Percentiles rank a stretch among this genome's conserved stretches.
Conservation (phyloP, 1,140 invertebrate genomes). For the Zaprionus africanus region DNA sequence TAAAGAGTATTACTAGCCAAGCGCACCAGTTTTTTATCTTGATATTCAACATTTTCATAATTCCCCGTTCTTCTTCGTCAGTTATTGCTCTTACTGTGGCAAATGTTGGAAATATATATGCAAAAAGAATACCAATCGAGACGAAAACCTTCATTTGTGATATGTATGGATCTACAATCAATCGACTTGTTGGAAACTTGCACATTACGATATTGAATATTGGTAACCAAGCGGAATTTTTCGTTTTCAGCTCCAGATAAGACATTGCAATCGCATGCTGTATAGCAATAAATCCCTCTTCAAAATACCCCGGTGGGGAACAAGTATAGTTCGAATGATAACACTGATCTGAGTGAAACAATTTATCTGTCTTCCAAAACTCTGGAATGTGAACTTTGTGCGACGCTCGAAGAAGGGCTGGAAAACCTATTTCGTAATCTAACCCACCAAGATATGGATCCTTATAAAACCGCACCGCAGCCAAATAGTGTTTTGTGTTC, state of each 20-base stretch:
- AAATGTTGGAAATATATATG: constrained; percentile 84
- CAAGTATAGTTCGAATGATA: background rate
- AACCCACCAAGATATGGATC: too few relatives aligned
- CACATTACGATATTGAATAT: constrained; percentile 14
- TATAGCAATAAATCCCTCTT: constrained; percentile 44
- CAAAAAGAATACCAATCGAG: constrained; percentile 21
- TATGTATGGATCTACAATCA: constrained; percentile 15
- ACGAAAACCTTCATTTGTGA: constrained; percentile 19
- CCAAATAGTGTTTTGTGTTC: constrained; percentile 7
- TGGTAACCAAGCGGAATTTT: too few relatives aligned
- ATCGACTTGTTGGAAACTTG: constrained; percentile 31
- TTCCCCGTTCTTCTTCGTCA: constrained; percentile 56
- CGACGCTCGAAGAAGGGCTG: background rate
- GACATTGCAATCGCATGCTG: constrained; percentile 49
- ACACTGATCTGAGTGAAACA: background rate
- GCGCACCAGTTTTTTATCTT: constrained; percentile 81
- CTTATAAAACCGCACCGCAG: constrained; percentile 8
- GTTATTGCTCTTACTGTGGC: constrained; percentile 83
- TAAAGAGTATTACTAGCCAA: constrained; percentile 15
- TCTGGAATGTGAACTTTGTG: background rate
- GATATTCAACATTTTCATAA: constrained; percentile 88
- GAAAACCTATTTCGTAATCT: constrained; percentile 28
- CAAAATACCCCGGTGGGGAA: constrained; percentile 25
- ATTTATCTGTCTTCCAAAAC: constrained; percentile 22
- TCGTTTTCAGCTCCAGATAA: constrained; percentile 12